phyloP scores from a whole-genome alignment of 2,888 invertebrate species.

The Rapana venosa region DNA sequence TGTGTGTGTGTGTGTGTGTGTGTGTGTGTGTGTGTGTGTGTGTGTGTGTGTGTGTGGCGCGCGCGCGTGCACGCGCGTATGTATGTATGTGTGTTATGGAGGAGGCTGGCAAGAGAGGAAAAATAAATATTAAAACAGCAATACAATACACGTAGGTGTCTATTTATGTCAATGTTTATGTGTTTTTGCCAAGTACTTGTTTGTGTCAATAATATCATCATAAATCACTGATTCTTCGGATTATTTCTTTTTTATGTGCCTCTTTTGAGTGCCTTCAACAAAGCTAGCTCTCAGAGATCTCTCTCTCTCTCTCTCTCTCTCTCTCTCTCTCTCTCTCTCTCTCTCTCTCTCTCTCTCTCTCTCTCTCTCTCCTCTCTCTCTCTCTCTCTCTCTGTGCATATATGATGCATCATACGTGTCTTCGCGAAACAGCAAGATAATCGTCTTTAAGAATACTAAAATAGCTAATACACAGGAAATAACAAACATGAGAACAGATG shows the following conservation, averaged over 20 bases:
- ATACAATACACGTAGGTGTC: neutral
- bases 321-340: constrained; percentile 18
- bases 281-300: neutral
- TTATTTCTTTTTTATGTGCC: neutral
- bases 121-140: neutral
- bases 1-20: too few species aligned
- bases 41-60: too few species aligned
- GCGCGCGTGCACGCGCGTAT: too few species aligned
- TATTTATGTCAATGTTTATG: neutral
- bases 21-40: too few species aligned
- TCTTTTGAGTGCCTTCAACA: neutral
- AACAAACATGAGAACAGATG: neutral
- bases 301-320: neutral
- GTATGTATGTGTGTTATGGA: too few species aligned
- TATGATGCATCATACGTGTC: neutral
- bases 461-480: neutral
- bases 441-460: neutral
- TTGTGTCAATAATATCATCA: neutral
- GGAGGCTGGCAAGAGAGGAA: neutral
- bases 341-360: constrained; percentile 12
- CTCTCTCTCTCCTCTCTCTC: neutral
- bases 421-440: too few species aligned
- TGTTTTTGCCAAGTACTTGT: neutral
- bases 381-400: constrained; percentile 1
- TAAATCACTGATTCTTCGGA: neutral